phyloP scores from a whole-genome alignment of 2,888 invertebrate species.

The Tromatobia lineatoria region DNA sequence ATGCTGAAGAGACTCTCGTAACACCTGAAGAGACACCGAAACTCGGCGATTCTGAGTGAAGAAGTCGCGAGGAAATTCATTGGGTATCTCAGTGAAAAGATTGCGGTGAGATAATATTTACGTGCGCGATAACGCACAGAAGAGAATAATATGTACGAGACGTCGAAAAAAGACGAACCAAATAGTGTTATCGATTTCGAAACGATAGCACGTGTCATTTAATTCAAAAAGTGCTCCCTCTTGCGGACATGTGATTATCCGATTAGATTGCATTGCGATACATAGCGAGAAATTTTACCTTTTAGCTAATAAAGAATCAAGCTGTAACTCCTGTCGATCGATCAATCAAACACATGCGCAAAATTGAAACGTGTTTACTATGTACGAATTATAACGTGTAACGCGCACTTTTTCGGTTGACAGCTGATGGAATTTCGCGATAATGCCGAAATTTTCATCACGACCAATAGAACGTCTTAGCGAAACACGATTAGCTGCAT shows the following conservation, averaged over 20 bases:
- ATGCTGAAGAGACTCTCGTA: neutral
- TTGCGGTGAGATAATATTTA: slow-evolving; percentile 23
- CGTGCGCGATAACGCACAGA: slow-evolving; percentile 26
- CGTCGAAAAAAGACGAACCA: neutral
- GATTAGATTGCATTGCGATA: neutral
- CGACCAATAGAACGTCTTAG: neutral
- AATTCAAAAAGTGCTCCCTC: neutral
- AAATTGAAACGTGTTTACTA: neutral
- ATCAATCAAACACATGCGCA: neutral
- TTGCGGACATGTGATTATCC: neutral
- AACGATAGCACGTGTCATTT: neutral
- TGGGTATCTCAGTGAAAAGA: neutral
- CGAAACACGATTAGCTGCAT: neutral
- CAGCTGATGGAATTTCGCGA: neutral
- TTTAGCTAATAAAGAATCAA: neutral
- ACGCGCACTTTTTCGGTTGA: neutral
- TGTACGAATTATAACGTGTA: neutral
- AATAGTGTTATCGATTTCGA: neutral
- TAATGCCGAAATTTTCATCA: neutral
- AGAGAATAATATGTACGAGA: neutral
- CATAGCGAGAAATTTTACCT: neutral
- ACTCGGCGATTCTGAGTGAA: neutral
- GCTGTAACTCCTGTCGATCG: neutral
- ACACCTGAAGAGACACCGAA: neutral
- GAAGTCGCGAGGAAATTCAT: neutral